Evolutionary conservation across 2,113 vertebrate genomes (phyloP), one percentile per base, ranked within the genome.

Genomic region (Psilopogon haemacephalus): DNA sequence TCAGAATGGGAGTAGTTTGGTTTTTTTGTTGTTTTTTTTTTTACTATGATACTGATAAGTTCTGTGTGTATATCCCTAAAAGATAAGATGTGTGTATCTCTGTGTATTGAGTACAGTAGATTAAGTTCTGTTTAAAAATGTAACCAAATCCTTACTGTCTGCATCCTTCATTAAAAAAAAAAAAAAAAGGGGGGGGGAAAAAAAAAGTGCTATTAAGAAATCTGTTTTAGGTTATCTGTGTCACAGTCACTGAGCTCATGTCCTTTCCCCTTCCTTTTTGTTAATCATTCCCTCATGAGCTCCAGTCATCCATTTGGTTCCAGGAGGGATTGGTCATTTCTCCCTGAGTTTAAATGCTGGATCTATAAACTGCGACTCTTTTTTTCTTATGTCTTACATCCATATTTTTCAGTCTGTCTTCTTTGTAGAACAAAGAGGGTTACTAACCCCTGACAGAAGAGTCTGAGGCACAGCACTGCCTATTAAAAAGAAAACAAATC

Each of bases 261-360:
- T 95, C 95, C 95, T 95, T 96, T 96, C 70, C 93, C 87, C 91
- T 95, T 95, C 87, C 87, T 95, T 94, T 90, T 87, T 73, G 95
- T 96, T 95, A 96, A 95, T 96, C 91, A 95, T 96, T 96, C 94
- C 85, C 95, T 96, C 91, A 85, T 95, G 94, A 92, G 56, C 88
- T 96, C 81, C 91, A 95, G 93, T 87, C 93, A 90, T 94, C 94
- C 94, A 94, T 95, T 95, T 52, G 89, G 64, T 92, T 95, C 64
- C 87, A 92, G 78, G 72, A 85, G 86, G 71, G 60, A 85, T 89
- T 1, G 50, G 89, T 90, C 82, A 75, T 38, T 96, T 94, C 68
- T 85, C 52, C 55, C n/a, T 1, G 9, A 72, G 55, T 79, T 87
- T 81, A 88, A 82, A 90, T 73, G 52, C 46, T 82, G 63, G 44